Percentiles rank a stretch among this genome's conserved stretches.
These are phyloP conservation scores for Pseudorhiza aurosa DNA, from an alignment of 30 jellyfish, hydroid and myxozoan species.

Conservation along the genomic window DNA sequence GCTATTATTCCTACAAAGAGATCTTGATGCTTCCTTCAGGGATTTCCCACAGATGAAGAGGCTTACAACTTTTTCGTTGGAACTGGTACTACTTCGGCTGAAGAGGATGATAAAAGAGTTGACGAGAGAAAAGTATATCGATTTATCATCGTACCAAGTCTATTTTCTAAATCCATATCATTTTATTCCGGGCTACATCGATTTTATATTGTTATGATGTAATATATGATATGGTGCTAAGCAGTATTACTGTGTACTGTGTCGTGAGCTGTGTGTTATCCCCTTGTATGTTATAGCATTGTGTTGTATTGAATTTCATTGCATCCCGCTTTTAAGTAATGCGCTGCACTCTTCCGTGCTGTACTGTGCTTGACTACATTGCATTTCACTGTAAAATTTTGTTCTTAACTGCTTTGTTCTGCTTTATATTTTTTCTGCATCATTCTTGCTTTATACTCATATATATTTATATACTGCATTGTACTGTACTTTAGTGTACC, in stretches of 20 bases:
- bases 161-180: too few species aligned
- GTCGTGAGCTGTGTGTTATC: too few species aligned
- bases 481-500: slow-evolving; percentile 10
- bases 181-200: too few species aligned
- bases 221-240: too few species aligned
- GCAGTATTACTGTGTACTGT: too few species aligned
- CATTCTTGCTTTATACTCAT: not conserved
- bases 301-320: too few species aligned
- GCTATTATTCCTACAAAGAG: too few species aligned
- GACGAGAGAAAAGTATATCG: slow-evolving; percentile 39
- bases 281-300: too few species aligned
- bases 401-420: not conserved
- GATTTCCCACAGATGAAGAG: slow-evolving; percentile 92
- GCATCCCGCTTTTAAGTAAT: too few species aligned
- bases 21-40: slow-evolving; percentile 56
- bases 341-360: not conserved
- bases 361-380: slow-evolving; percentile 17
- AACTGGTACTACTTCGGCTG: slow-evolving; percentile 46
- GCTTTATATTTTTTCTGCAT: not conserved
- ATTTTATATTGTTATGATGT: too few species aligned
- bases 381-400: not conserved
- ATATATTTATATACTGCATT: not conserved
- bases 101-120: slow-evolving; percentile 56
- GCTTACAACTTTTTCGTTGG: slow-evolving; percentile 95
- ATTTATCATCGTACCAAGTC: too few species aligned